Evolutionary conservation across 2,797 vertebrate species (phyloP), one percentile per base, ranked within the genome.

Genomic region (Loriculus beryllinus): DNA sequence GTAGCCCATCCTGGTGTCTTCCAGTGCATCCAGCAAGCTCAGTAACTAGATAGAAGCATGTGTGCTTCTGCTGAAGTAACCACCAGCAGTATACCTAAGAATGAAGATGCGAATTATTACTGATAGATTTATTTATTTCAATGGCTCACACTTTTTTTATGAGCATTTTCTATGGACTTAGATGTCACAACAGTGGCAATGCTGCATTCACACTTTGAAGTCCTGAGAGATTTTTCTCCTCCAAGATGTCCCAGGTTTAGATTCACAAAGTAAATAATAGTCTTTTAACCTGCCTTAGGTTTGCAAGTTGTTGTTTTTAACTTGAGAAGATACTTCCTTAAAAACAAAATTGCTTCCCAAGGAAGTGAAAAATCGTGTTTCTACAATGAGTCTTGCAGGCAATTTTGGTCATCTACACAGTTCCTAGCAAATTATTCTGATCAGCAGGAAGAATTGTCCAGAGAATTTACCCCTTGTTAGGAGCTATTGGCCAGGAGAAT

Each of bases 381-480:
- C 64, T 76, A n/a, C 28, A 12, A 49, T 84, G 56, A 77, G 45
- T 31, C 47, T 67, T 72, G 17, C 20, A 88, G 43, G 52, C 69
- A 59, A 35, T 95, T 88, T 80, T 86, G 67, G 57, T 40, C 35
- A 67, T 85, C 77, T 69, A 60, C n/a, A 37, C 31, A 81, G 59
- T 82, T 65, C 47, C 62, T 93, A 71, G 56, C 8, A 80, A 92
- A 81, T 91, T 94, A 54, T 77, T 91, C 87, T 91, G 35, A 80
- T 83, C 51, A 87, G 63, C 42, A 82, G 67, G 51, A 95, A 86
- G 63, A 75, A 25, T 40, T 83, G 63, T 43, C 72, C 45, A 14
- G 88, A 76, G 88, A 89, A 87, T 93, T 90, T 92, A 57, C 37
- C 40, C 65, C 80, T 92, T 63, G 20, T 74, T 83, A 94, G 64